Conservation (phyloP, 2,888 invertebrate species). For the Halictus quadricinctus region DNA sequence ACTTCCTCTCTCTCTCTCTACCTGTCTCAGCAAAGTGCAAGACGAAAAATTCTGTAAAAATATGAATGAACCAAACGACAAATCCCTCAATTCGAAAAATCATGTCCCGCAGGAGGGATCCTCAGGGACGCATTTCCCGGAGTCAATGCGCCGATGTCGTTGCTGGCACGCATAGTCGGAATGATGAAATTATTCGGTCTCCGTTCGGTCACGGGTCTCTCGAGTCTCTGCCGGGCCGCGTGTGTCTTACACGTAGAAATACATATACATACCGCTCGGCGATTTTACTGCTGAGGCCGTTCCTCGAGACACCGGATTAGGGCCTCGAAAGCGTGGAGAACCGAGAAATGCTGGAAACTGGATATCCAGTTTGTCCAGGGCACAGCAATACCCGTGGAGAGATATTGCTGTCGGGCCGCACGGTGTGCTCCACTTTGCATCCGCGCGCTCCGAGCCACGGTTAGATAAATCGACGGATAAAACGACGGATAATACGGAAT, state of each 20-base stretch:
- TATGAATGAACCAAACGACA: no score
- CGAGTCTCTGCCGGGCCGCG: slow-evolving; percentile 13
- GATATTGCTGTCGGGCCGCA: slow-evolving; percentile 59
- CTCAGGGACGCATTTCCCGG: no score
- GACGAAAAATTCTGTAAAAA: no score
- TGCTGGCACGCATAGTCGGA: neutral
- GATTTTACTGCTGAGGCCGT: slow-evolving; percentile 58
- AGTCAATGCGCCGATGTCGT: no score
- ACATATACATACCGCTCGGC: slow-evolving; percentile 36
- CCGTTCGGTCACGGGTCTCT: neutral
- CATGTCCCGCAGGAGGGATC: no score
- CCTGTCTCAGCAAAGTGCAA: no score
- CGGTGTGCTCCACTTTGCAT: slow-evolving; percentile 67
- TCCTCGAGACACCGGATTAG: slow-evolving; percentile 62
- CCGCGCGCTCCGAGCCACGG: slow-evolving; percentile 50
- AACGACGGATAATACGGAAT: slow-evolving; percentile 66
- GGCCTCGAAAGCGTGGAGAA: slow-evolving; percentile 70
- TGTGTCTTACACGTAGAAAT: slow-evolving; percentile 9
- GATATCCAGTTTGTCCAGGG: slow-evolving; percentile 71
- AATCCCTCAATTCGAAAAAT: no score
- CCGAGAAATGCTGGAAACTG: slow-evolving; percentile 72
- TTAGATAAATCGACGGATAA: slow-evolving; percentile 68
- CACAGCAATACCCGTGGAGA: slow-evolving; percentile 69
- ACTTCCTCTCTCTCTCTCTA: no score
- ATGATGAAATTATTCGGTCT: slow-evolving; percentile 63